phyloP scores from a whole-genome alignment of 1,140 invertebrate species.

The Bombus vancouverensis region DNA sequence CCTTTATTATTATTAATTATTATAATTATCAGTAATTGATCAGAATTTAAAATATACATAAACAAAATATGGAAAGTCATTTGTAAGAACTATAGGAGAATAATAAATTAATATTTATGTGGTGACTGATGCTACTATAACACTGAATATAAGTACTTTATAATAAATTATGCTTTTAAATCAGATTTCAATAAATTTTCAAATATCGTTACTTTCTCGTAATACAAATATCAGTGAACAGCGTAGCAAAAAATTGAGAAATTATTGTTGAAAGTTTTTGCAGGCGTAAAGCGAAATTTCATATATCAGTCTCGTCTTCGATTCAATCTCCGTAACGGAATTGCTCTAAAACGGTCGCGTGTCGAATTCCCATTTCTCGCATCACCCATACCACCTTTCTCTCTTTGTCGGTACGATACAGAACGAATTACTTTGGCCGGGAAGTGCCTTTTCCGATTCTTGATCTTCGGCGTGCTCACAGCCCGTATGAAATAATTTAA shows the following conservation, averaged over 20 bases:
- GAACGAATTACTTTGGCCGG: conserved; percentile 42
- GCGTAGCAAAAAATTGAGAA: not conserved
- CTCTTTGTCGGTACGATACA: not conserved
- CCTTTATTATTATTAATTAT: too few species aligned
- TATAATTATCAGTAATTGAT: too few species aligned
- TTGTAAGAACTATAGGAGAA: too few species aligned
- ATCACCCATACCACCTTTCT: not conserved
- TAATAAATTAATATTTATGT: too few species aligned
- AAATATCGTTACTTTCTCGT: too few species aligned
- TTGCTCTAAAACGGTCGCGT: conserved; percentile 35
- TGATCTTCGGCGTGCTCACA: conserved; percentile 36
- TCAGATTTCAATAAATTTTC: too few species aligned
- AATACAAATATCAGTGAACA: not conserved
- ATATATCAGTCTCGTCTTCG: not conserved
- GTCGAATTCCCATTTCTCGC: conserved; percentile 21
- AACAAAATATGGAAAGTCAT: too few species aligned
- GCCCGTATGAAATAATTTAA: conserved; percentile 50
- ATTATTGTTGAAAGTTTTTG: not conserved
- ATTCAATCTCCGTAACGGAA: not conserved
- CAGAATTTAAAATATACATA: not conserved
- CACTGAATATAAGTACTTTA: too few species aligned
- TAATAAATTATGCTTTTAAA: too few species aligned
- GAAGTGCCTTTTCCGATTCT: conserved; percentile 42
- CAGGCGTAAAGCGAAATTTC: not conserved
- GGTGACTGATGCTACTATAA: too few species aligned